Conservation (phyloP, 1,140 invertebrate species). For the Brachionus plicatilis region DNA sequence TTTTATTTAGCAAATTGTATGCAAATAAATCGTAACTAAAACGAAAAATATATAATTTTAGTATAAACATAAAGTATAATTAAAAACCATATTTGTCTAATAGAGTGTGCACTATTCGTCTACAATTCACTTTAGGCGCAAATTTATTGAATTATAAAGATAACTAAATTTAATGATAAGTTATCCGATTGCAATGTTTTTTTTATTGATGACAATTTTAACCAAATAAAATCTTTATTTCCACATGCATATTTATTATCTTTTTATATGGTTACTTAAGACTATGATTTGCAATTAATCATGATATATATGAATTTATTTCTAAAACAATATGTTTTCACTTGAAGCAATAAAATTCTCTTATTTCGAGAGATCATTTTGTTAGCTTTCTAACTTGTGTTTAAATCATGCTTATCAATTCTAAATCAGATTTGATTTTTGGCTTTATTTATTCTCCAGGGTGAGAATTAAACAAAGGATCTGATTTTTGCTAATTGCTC, state of each 20-base stretch:
- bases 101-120: neutral
- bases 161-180: slow-evolving; percentile 18
- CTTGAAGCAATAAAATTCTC: neutral
- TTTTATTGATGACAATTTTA: slow-evolving; percentile 21
- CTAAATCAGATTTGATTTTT: neutral
- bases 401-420: slow-evolving; percentile 31
- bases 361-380: neutral
- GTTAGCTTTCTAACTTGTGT: neutral
- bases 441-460: neutral
- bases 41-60: neutral
- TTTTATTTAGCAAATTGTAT: slow-evolving; percentile 5
- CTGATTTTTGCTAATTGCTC: neutral
- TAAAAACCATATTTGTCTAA: neutral
- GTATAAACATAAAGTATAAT: neutral
- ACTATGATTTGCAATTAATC: neutral
- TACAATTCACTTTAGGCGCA: neutral
- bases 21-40: slow-evolving; percentile 30
- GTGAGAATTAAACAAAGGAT: neutral
- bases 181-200: neutral
- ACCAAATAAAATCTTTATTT: neutral
- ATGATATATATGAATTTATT: neutral
- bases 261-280: slow-evolving; percentile 20
- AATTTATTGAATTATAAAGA: slow-evolving; percentile 32
- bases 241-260: slow-evolving; percentile 31
- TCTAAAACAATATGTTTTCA: neutral